Evolutionary conservation across 2,888 invertebrate genomes (phyloP), one percentile per base, ranked within the genome.

Genomic region (Exephanes ischioxanthus): DNA sequence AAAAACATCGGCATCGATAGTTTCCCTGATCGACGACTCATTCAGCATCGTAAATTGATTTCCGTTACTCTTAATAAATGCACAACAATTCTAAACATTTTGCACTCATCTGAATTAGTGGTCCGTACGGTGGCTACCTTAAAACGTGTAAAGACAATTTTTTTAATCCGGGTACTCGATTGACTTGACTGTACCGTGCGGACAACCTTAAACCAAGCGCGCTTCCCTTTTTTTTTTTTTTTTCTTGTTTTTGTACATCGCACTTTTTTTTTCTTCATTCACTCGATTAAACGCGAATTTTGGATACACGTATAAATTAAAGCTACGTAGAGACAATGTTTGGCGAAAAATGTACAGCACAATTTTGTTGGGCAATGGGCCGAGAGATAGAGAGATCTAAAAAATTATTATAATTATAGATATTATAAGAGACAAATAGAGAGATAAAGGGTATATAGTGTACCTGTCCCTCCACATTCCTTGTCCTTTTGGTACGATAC

Each of bases 381-480:
- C 87, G 78, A 82, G 71, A 84, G 66, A 33, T 61, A 77, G 73
- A 77, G 73, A 78, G 19, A 73, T 78, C 55, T 71, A 58, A 79
- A n/a, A 45, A 72, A 51, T 30, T 6, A 14, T 45, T 53, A 82
- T 79, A 78, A 83, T 84, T 80, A 48, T 22, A 77, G 68, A 83
- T 78, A 78, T 85, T 79, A 79, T 68, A 79, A 72, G 80, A 83
- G 66, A 88, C 70, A 86, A 84, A 88, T 83, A 90, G 90, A 68
- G 83, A 91, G 84, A 91, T 90, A 90, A 91, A 85, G 89, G 89
- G 81, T 87, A 89, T 89, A 89, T 91, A 89, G 87, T 93, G 92
- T 94, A 94, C 94, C 94, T 94, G 94, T 94, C 94, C 94, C 94
- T 94, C 94, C 94, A 94, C 94, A 94, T 94, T 93, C 94, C 94